Base-by-base conservation (phyloP, 2,888 invertebrate genomes). In the Taenaris catops region DNA sequence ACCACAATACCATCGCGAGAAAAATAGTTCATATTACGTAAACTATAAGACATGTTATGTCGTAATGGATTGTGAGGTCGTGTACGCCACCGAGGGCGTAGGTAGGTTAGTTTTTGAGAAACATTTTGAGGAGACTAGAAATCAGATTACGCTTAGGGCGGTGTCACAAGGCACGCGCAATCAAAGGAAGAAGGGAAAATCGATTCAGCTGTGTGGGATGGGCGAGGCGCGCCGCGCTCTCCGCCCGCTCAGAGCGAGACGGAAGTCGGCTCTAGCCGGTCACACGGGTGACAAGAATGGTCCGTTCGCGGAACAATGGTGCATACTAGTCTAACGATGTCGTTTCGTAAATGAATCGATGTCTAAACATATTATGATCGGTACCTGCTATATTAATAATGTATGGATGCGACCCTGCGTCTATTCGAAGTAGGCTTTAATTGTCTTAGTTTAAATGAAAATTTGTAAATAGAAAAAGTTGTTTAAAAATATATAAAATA, bases 391-490 rank as follows among this genome's bases (percentile, higher is more conserved):
- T 65, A 65, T 63, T 69, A 66, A 65, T 70, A 74, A 80, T 81
- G 83, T 83, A 81, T 83, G 84, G 83, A 79, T 83, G 83, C 84
- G 83, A 63, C 57, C 81, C 80, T 81, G 83, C 81, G 80, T 81
- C 83, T 83, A 78, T 81, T 83, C 80, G 71, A 73, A 74, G 72
- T 83, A 83, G 83, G 83, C 80, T 81, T 81, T 81, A 81, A 80
- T 78, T 74, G 81, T 81, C 76, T 78, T 81, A 83, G 84, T 80
- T 74, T 81, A 83, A 81, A 80, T 79, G 66, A 63, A 81, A 83
- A 79, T 76, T 79, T 84, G 81, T 84, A 84, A 67, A 83, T 84
- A 83, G 66, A 56, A 56, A 60, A 70, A 69, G 59, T 69, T 69
- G 68, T 67, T 73, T 68, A 69, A 66, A 41, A 48, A 53, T 50